A percentile compares a stretch with the other conserved stretches of the same genome.
phyloP scores from a whole-genome alignment of 1,140 invertebrate species.

The Maconellicoccus hirsutus region DNA sequence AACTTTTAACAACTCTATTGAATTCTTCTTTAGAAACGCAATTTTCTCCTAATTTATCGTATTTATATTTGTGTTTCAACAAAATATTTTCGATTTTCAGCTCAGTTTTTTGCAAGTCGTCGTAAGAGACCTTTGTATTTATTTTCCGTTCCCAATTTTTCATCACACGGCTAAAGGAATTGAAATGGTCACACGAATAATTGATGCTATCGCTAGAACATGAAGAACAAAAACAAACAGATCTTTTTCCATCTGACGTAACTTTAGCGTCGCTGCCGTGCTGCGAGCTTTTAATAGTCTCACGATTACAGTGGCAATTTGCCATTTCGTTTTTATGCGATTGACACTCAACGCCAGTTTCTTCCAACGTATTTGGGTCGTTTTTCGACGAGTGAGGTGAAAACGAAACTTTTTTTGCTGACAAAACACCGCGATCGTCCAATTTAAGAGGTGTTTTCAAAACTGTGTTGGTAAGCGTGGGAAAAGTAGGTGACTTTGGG shows the following conservation, averaged over 20 bases:
- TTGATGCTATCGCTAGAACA: neutral
- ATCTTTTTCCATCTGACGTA: neutral
- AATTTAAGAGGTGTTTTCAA: neutral
- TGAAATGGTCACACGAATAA: neutral
- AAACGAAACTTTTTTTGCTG: neutral
- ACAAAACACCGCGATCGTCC: neutral
- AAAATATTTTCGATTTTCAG: slow-evolving; percentile 12
- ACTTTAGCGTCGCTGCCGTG: neutral
- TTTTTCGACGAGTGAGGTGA: neutral
- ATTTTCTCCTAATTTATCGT: slow-evolving; percentile 13
- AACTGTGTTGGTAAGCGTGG: neutral
- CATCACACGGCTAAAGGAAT: neutral
- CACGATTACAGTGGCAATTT: neutral
- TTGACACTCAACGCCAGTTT: too few species aligned
- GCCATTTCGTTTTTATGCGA: neutral
- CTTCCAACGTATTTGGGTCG: neutral
- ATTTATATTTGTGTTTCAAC: slow-evolving; percentile 3
- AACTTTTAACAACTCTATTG: neutral
- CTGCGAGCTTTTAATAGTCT: neutral
- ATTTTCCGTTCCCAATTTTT: neutral
- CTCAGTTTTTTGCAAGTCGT: slow-evolving; percentile 4
- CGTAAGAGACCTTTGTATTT: neutral
- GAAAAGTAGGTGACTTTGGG: neutral
- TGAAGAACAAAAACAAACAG: neutral
- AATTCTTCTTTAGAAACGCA: neutral